Percentiles rank a stretch among this genome's conserved stretches.
Conservation (phyloP, 2,888 invertebrate species). For the Amblyjoppa proteus region DNA sequence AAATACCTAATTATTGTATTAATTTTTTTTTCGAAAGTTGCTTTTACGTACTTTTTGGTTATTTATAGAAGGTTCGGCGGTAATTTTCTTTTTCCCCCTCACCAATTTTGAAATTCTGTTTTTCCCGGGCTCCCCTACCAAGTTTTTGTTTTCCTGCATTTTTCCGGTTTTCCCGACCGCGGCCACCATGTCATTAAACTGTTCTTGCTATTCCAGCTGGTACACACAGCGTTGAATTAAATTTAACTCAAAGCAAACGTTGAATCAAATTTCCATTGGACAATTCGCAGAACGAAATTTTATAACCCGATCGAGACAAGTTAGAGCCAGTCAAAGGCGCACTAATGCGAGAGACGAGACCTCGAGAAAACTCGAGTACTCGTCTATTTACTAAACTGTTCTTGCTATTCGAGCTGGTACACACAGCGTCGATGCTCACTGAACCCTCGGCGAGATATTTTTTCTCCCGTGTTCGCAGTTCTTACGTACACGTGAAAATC, state of each 20-base stretch:
- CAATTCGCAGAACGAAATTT: not conserved
- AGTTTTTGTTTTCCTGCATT: too few relatives aligned
- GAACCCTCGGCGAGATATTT: not conserved
- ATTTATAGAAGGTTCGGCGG: too few relatives aligned
- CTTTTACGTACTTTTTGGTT: too few relatives aligned
- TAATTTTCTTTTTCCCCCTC: too few relatives aligned
- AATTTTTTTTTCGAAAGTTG: too few relatives aligned
- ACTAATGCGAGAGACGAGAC: slow-evolving; percentile 1
- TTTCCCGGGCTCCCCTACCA: too few relatives aligned
- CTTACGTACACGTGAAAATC: not conserved
- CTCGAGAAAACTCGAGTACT: not conserved
- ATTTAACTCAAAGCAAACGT: not conserved
- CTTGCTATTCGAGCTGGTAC: slow-evolving; percentile 76
- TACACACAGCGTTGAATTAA: not conserved
- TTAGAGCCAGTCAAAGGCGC: not conserved
- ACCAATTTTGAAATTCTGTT: too few relatives aligned
- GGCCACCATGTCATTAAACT: slow-evolving; percentile 69
- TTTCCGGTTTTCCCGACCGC: too few relatives aligned
- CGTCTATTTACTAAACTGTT: slow-evolving; percentile 75
- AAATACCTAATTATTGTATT: too few relatives aligned
- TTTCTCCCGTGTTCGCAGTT: slow-evolving; percentile 1
- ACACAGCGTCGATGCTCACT: slow-evolving; percentile 17
- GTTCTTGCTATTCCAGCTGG: slow-evolving; percentile 79
- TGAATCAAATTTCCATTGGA: not conserved
- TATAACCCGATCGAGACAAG: not conserved